These are phyloP conservation scores for Blomia tropicalis DNA, from an alignment of 2,888 invertebrate genomes.

Conservation along the genomic window DNA sequence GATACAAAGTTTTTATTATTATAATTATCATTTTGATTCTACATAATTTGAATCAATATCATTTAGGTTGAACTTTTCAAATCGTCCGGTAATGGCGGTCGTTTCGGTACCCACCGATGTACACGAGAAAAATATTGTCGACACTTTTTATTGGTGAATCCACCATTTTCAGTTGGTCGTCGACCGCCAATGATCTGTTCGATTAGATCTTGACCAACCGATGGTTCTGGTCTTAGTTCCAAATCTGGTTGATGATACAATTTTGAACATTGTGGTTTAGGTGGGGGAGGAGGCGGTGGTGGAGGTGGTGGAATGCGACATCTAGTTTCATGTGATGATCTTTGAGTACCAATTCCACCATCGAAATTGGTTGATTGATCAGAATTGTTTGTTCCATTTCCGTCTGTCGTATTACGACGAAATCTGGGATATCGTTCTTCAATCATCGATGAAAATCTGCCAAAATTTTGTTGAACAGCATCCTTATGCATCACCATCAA, in stretches of 20 bases:
- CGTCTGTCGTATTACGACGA: background rate
- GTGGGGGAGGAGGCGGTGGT: background rate
- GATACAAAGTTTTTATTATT: no score
- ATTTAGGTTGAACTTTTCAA: background rate
- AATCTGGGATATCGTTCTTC: background rate
- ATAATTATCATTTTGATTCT: no score
- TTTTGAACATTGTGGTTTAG: background rate
- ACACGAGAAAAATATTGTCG: background rate
- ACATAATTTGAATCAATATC: no score
- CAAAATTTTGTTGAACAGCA: background rate
- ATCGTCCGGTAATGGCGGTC: slow-evolving; percentile 10
- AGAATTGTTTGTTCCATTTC: slow-evolving; percentile 1
- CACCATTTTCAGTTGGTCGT: background rate
- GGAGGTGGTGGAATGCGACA: background rate
- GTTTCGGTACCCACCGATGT: slow-evolving; percentile 6
- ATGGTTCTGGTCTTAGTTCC: no score
- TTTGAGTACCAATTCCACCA: background rate
- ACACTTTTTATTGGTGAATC: slow-evolving; percentile 9
- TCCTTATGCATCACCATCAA: background rate
- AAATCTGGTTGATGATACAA: background rate
- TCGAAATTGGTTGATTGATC: background rate
- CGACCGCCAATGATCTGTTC: slow-evolving; percentile 11
- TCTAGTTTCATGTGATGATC: no score
- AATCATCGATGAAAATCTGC: background rate
- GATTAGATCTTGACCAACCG: background rate